Base-by-base conservation (phyloP, 2,888 invertebrate genomes). In the Andricus quercusramuli region DNA sequence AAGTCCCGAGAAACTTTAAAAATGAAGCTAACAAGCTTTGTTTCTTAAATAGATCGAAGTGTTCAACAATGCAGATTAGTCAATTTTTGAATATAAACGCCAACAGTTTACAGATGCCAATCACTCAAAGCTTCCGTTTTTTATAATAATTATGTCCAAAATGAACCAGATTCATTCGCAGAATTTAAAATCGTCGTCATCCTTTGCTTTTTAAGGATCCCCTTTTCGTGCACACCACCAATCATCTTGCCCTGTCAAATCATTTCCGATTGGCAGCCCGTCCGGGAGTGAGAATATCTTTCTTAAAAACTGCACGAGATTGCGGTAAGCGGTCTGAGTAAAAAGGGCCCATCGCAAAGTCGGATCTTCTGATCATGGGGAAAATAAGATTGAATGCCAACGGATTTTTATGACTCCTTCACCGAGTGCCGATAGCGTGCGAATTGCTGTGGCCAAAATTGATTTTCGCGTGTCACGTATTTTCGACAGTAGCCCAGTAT, bases 381-480 rank as follows among this genome's bases (percentile, higher is more conserved):
- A 70, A 79, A 80, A 77, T 70, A 82, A 85, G 83, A 85, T 85
- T 85, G 85, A 85, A 83, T 83, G 85, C 79, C 83, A 81, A 80
- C 74, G 59, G 82, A 83, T 82, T 47, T 85, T 85, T 85, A 85
- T 80, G 84, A 83, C 81, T 81, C 80, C 82, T 80, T 79, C n/a
- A 74, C 29, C 51, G 56, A 59, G n/a, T 29, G 56, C n/a, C 82
- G 80, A 83, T 68, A 78, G 78, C 80, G 82, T 70, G 82, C 80
- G 78, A 82, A 83, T 80, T 77, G 78, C 78, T 77, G 77, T 82
- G 74, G 77, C 76, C 70, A 80, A 90, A 90, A 90, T 90, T 90
- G 90, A 90, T 90, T 90, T 89, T 89, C 84, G 88, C 87, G 87
- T 86, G 88, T 87, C 88, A 90, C 87, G 87, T 87, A 88, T 89